Evolutionary conservation across 2,888 invertebrate genomes (phyloP).

Genomic region (Diplazon laetatorius): DNA sequence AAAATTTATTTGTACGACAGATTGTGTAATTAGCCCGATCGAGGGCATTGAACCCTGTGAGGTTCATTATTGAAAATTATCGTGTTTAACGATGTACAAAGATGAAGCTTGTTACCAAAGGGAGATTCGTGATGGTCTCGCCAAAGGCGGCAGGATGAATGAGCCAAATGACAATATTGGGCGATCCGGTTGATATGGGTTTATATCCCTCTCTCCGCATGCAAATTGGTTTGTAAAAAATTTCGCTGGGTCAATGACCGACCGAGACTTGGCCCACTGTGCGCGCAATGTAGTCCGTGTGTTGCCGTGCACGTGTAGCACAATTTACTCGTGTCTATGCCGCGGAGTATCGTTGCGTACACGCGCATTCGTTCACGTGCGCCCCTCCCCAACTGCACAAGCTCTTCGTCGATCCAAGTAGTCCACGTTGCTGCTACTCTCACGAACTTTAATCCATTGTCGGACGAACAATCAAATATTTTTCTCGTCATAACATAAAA

Average conservation of each 20-base stretch:
- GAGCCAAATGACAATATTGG: slow-evolving; percentile 51
- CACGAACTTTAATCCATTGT: slow-evolving; percentile 1
- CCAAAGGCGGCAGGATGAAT: slow-evolving; percentile 38
- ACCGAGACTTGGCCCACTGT: slow-evolving; percentile 56
- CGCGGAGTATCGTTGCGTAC: slow-evolving; percentile 22
- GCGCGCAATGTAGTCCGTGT: slow-evolving; percentile 2
- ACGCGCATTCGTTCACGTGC: slow-evolving; percentile 17
- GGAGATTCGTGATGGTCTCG: slow-evolving; percentile 22
- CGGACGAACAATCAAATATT: too few relatives aligned
- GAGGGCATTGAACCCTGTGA: too few relatives aligned
- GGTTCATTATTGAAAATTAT: too few relatives aligned
- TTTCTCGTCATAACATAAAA: too few relatives aligned
- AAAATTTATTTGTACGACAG: too few relatives aligned
- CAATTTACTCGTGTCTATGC: not conserved
- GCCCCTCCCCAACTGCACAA: not conserved
- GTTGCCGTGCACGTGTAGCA: slow-evolving; percentile 8
- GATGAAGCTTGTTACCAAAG: slow-evolving; percentile 26
- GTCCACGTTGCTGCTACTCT: not conserved
- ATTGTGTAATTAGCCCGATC: too few relatives aligned
- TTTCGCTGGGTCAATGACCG: slow-evolving; percentile 60
- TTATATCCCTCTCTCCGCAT: slow-evolving; percentile 52
- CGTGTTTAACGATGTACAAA: slow-evolving; percentile 21
- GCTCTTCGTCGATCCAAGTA: slow-evolving; percentile 3
- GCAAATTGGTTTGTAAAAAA: slow-evolving; percentile 60
- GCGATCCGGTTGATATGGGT: slow-evolving; percentile 47